Evolutionary conservation across 2,797 vertebrate species (phyloP).

Genomic region (Cossypha caffra): DNA sequence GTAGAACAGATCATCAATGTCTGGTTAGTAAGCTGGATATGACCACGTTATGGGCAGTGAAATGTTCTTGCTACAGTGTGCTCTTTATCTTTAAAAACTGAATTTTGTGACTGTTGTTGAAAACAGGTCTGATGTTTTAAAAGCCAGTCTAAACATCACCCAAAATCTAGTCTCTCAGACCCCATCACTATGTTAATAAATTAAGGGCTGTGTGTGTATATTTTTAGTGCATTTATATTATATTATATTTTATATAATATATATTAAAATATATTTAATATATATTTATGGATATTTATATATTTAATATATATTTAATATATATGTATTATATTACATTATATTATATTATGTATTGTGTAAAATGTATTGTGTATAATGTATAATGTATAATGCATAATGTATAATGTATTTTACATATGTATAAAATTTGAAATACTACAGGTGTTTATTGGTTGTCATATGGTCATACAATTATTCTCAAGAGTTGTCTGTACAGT

Average conservation of each 20-base stretch:
- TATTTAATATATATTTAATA: no score
- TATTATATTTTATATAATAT: no score
- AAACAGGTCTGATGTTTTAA: not conserved
- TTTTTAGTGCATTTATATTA: not conserved
- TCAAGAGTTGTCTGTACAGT: not conserved
- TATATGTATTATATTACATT: no score
- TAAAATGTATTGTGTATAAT: no score
- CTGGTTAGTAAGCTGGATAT: no score
- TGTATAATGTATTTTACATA: no score
- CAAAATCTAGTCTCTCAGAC: not conserved
- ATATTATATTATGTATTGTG: no score
- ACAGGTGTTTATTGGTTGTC: not conserved
- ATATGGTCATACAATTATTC: not conserved
- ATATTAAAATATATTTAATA: no score
- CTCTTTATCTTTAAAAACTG: not conserved
- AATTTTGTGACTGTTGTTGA: not conserved
- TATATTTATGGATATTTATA: no score
- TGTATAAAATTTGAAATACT: not conserved
- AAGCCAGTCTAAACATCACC: not conserved
- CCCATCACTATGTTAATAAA: not conserved
- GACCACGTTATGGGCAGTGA: not conserved
- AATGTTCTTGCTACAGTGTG: rapidly evolving
- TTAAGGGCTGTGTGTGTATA: rapidly evolving
- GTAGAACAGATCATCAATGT: no score
- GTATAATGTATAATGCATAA: no score